These are phyloP conservation scores for Mercenaria mercenaria DNA, from an alignment of 1,140 invertebrate species.

Conservation along the genomic window DNA sequence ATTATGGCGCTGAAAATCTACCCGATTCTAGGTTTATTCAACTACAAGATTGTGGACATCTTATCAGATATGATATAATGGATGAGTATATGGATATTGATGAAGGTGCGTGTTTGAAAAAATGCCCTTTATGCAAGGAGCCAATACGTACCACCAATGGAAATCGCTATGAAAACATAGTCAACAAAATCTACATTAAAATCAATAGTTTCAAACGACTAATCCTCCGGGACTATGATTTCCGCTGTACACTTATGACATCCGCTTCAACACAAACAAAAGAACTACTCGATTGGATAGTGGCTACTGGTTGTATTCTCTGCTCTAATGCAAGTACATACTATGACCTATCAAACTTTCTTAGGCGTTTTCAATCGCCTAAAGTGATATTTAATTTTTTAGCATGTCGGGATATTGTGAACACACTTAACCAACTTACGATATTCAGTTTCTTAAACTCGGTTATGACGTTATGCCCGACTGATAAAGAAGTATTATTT, in stretches of 20 bases:
- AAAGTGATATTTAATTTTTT: too few relatives aligned
- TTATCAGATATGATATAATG: background rate
- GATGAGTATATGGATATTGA: slow-evolving; percentile 4
- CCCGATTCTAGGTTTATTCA: slow-evolving; percentile 70
- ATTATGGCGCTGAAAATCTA: too few relatives aligned
- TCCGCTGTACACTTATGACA: background rate
- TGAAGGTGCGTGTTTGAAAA: background rate
- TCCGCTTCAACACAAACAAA: background rate
- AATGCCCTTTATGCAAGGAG: background rate
- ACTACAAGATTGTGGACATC: slow-evolving; percentile 71
- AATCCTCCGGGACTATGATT: background rate
- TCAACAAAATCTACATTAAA: background rate
- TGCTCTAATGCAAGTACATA: too few relatives aligned
- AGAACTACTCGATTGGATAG: too few relatives aligned
- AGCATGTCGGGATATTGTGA: background rate
- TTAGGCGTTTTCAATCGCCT: background rate
- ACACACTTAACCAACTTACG: background rate
- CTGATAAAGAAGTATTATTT: background rate
- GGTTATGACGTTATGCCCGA: background rate
- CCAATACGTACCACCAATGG: background rate
- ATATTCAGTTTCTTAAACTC: background rate
- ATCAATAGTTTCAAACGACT: background rate
- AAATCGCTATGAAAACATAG: background rate
- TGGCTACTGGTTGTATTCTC: too few relatives aligned
- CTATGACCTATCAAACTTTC: too few relatives aligned